Percentiles rank a stretch among this genome's conserved stretches.
phyloP scores from a whole-genome alignment of 2,888 invertebrate genomes.

The Trisateles emortualis region DNA sequence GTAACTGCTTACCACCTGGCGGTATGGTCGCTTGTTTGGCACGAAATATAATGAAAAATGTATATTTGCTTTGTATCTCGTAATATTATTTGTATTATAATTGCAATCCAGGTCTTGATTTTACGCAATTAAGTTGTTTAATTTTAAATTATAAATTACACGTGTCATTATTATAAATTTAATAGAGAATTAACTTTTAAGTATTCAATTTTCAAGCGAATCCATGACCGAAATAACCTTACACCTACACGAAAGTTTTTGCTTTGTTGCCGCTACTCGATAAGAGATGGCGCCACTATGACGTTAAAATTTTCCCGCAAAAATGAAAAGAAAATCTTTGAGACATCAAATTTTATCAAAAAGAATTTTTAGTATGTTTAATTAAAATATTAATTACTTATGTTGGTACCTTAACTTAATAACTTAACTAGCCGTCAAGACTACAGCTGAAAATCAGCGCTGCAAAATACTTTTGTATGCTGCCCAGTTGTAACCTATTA shows the following conservation, averaged over 20 bases:
- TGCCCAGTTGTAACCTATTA: no score
- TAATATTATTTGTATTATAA: no score
- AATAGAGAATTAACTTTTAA: neutral
- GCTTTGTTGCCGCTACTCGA: conserved; percentile 56
- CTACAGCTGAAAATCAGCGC: no score
- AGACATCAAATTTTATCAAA: conserved; percentile 33
- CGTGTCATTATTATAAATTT: neutral
- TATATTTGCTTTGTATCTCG: no score
- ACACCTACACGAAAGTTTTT: neutral
- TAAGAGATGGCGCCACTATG: conserved; percentile 68
- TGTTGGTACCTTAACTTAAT: no score
- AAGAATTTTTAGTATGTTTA: no score
- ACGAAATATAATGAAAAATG: conserved; percentile 22
- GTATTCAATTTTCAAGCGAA: neutral
- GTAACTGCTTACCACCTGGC: no score
- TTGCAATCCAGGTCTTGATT: no score
- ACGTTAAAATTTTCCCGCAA: conserved; percentile 16
- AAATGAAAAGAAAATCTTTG: conserved; percentile 13
- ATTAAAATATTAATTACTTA: no score
- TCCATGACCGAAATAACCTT: neutral
- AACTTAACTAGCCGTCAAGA: no score
- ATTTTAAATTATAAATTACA: neutral
- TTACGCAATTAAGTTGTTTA: neutral
- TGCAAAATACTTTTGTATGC: no score
- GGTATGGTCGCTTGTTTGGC: no score